Evolutionary conservation across 1,140 invertebrate genomes (phyloP).

Genomic region (Aricia agestis): DNA sequence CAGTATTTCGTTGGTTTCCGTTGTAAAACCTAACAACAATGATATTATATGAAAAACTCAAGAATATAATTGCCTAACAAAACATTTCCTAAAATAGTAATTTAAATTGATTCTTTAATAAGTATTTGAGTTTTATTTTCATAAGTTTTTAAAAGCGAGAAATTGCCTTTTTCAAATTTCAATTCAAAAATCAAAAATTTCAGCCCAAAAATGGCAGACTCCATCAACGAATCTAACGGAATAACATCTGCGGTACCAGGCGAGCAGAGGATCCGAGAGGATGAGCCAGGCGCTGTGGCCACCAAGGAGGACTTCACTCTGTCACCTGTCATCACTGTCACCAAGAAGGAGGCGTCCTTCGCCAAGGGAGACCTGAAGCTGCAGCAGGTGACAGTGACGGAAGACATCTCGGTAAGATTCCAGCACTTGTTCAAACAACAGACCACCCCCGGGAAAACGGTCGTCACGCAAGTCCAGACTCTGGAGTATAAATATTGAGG

Average conservation of each 20-base stretch:
- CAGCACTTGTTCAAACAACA: slow-evolving; percentile 63
- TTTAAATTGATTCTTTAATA: too few species aligned
- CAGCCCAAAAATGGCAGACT: slow-evolving; percentile 31
- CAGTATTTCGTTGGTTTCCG: background rate
- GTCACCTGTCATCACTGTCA: slow-evolving; percentile 52
- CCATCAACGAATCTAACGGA: slow-evolving; percentile 8
- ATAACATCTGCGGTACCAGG: slow-evolving; percentile 47
- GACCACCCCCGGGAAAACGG: slow-evolving; percentile 46
- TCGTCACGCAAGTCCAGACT: slow-evolving; percentile 47
- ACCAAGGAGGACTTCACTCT: slow-evolving; percentile 33
- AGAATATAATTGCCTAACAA: too few species aligned
- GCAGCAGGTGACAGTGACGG: slow-evolving; percentile 52
- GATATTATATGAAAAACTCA: too few species aligned
- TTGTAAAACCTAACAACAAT: background rate
- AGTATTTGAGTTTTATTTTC: too few species aligned
- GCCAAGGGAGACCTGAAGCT: slow-evolving; percentile 53
- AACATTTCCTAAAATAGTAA: too few species aligned
- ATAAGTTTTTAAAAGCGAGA: too few species aligned
- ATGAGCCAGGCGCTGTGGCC: slow-evolving; percentile 9
- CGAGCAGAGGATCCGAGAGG: slow-evolving; percentile 38
- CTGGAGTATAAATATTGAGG: slow-evolving; percentile 53
- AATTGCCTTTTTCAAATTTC: too few species aligned
- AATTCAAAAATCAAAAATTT: background rate
- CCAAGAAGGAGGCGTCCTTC: slow-evolving; percentile 47
- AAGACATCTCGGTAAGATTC: slow-evolving; percentile 59